Conservation (phyloP, 2,113 vertebrate species). For the Pipra filicauda region DNA sequence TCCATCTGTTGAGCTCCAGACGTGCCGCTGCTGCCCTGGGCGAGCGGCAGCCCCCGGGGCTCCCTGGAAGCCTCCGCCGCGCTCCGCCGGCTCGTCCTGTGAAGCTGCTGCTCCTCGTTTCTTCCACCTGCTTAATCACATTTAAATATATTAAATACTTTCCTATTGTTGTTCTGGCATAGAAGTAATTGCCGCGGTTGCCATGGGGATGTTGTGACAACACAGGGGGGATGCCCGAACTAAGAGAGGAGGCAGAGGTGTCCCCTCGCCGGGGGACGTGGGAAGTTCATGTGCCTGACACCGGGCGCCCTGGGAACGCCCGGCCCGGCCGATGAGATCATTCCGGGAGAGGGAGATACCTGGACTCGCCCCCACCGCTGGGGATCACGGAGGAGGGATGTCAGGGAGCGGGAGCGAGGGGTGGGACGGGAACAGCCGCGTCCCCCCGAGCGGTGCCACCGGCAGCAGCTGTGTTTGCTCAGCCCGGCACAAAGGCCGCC, state of each 20-base stretch:
- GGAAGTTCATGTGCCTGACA: not conserved
- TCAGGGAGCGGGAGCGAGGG: not conserved
- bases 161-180: not conserved
- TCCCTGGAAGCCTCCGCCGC: not conserved
- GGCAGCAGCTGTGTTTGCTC: not conserved
- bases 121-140: slow-evolving; percentile 17
- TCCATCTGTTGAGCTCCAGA: not conserved
- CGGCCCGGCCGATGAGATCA: accelerated
- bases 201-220: slow-evolving; percentile 24
- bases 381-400: not conserved
- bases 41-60: not conserved
- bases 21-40: accelerated
- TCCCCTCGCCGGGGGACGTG: not conserved
- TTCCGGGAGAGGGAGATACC: not conserved
- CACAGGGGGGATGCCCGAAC: not conserved
- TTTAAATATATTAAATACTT: slow-evolving; percentile 23
- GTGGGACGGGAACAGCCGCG: not conserved
- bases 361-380: not conserved
- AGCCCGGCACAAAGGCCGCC: not conserved
- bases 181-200: not conserved
- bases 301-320: not conserved
- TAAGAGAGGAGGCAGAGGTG: not conserved
- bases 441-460: not conserved
- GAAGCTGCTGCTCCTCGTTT: not conserved
- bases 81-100: not conserved